Conservation (phyloP, 2,888 invertebrate genomes). For the Conops quadrifasciatus region DNA sequence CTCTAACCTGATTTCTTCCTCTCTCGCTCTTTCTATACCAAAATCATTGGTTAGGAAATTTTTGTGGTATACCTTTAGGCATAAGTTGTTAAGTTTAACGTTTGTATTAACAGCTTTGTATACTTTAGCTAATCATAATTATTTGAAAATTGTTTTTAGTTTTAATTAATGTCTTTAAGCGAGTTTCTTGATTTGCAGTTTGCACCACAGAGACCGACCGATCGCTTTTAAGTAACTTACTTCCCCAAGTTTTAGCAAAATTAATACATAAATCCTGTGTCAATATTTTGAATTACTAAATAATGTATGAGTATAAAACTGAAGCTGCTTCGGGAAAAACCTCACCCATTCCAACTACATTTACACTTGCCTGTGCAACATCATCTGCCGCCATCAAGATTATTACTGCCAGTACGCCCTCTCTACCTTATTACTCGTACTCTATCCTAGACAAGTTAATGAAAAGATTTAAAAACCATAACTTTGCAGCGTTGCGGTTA, state of each 20-base stretch:
- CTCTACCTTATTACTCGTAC: too few relatives aligned
- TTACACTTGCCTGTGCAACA: too few relatives aligned
- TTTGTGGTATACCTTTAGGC: slow-evolving; percentile 40
- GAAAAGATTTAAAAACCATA: slow-evolving; percentile 32
- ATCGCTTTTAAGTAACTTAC: too few relatives aligned
- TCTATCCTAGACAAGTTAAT: slow-evolving; percentile 16
- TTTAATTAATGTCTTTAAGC: not conserved
- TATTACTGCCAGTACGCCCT: too few relatives aligned
- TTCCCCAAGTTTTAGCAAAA: too few relatives aligned
- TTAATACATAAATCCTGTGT: slow-evolving; percentile 17
- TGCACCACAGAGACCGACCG: not conserved
- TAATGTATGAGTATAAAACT: slow-evolving; percentile 48
- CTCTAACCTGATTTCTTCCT: too few relatives aligned
- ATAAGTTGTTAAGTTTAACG: slow-evolving; percentile 64
- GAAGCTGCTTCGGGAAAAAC: not conserved
- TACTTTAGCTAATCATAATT: not conserved
- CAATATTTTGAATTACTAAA: slow-evolving; percentile 52
- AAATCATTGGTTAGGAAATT: too few relatives aligned
- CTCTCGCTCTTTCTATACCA: too few relatives aligned
- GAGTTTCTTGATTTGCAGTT: too few relatives aligned
- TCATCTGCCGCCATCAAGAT: too few relatives aligned
- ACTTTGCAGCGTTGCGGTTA: slow-evolving; percentile 6
- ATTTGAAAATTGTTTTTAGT: not conserved
- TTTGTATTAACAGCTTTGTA: too few relatives aligned
- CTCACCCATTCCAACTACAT: too few relatives aligned